Evolutionary conservation across 2,113 vertebrate species (phyloP).

Genomic region (Lates calcarifer): DNA sequence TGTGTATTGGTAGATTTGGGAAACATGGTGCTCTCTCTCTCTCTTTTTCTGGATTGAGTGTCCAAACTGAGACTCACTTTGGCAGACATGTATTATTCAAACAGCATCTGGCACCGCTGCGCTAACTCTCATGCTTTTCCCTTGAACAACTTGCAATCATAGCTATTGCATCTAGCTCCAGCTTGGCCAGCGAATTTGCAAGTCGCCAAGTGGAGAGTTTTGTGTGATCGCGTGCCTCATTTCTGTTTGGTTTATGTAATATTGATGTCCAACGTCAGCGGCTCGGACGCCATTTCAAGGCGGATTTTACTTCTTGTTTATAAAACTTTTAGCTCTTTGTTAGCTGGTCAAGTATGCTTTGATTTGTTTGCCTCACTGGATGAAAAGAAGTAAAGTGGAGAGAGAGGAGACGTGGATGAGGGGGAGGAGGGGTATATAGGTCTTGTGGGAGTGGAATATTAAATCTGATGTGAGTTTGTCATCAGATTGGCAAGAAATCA

Average conservation of each 20-base stretch:
- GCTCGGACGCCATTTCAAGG: not conserved
- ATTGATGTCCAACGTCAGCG: conserved; percentile 14
- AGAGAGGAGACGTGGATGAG: not conserved
- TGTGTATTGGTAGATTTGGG: not conserved
- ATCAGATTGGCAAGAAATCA: conserved; percentile 70
- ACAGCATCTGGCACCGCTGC: conserved; percentile 52
- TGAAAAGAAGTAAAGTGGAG: conserved; percentile 8
- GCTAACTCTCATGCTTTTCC: not conserved
- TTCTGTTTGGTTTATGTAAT: conserved; percentile 19
- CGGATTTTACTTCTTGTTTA: conserved; percentile 12
- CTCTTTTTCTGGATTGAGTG: conserved; percentile 7
- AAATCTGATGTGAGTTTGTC: conserved; percentile 55
- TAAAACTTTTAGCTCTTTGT: conserved; percentile 14
- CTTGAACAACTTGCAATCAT: conserved; percentile 15
- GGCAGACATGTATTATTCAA: conserved; percentile 63
- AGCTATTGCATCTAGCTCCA: conserved; percentile 26
- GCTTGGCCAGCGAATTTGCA: not conserved
- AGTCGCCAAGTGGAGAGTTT: conserved; percentile 8
- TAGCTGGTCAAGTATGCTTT: conserved; percentile 8
- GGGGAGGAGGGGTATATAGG: not conserved
- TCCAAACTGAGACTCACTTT: conserved; percentile 36
- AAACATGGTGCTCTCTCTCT: not conserved
- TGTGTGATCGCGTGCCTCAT: conserved; percentile 3
- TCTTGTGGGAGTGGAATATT: conserved; percentile 39
- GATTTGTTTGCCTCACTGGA: conserved; percentile 30